These are phyloP conservation scores for Chiridota heheva DNA, from an alignment of 35 echinoderm and acorn worm genomes.

Conservation along the genomic window DNA sequence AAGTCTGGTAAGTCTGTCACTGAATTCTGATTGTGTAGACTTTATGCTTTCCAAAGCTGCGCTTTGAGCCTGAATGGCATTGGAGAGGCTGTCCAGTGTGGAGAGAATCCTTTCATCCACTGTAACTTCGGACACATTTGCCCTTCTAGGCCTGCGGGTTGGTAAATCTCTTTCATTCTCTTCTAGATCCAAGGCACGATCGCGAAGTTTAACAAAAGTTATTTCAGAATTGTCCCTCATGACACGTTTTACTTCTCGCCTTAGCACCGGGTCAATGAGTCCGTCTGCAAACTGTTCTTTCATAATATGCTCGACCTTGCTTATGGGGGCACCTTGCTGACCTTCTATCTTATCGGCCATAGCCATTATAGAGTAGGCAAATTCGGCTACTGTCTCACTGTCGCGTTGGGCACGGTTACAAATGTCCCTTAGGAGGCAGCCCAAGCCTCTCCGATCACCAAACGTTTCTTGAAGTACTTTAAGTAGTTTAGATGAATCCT, in stretches of 20 bases:
- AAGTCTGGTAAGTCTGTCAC: no score
- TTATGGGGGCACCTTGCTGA: constrained; percentile 23
- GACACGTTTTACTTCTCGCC: constrained; percentile 35
- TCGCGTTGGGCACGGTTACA: constrained; percentile 34
- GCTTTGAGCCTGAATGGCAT: constrained; percentile 39
- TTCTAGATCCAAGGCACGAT: constrained; percentile 43
- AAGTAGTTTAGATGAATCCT: constrained; percentile 23
- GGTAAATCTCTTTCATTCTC: not conserved
- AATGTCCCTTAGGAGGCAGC: constrained; percentile 30
- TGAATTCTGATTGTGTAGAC: no score
- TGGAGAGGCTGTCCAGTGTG: constrained; percentile 23
- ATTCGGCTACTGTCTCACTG: constrained; percentile 42
- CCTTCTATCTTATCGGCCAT: constrained; percentile 16
- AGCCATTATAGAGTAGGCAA: constrained; percentile 19
- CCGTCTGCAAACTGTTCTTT: constrained; percentile 50
- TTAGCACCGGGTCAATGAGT: constrained; percentile 12
- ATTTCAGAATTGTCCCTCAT: constrained; percentile 26
- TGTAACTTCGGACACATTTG: not conserved
- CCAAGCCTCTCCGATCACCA: constrained; percentile 29
- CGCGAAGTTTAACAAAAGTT: constrained; percentile 21
- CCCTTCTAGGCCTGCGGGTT: not conserved
- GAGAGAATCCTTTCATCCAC: not conserved
- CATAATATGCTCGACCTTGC: constrained; percentile 18
- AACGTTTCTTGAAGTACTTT: constrained; percentile 35
- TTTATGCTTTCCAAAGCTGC: no score